Evolutionary conservation across 2,888 invertebrate genomes (phyloP).

Genomic region (Oscheius sp.): DNA sequence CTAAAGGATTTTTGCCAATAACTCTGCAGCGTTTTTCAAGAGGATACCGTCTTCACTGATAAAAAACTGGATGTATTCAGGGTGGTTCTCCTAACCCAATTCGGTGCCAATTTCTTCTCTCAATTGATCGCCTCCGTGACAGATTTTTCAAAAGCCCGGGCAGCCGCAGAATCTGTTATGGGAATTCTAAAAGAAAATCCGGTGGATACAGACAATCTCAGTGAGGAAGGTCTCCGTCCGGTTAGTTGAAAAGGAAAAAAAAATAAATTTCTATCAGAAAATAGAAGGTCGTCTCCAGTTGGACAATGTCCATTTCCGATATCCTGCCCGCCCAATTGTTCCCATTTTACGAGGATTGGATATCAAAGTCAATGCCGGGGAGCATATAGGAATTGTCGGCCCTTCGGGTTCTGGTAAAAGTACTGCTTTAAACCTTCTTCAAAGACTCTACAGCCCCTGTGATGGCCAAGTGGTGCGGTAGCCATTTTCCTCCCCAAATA

Average conservation of each 20-base stretch:
- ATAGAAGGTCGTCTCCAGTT: slow-evolving; percentile 73
- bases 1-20: too few relatives aligned
- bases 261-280: slow-evolving; percentile 48
- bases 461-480: slow-evolving; percentile 74
- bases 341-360: slow-evolving; percentile 68
- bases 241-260: slow-evolving; percentile 37
- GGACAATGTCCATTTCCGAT: slow-evolving; percentile 73
- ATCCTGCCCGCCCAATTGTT: slow-evolving; percentile 74
- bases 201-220: slow-evolving; percentile 69
- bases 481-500: too few relatives aligned
- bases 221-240: slow-evolving; percentile 70
- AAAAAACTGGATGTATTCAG: slow-evolving; percentile 43
- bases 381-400: slow-evolving; percentile 67
- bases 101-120: slow-evolving; percentile 72
- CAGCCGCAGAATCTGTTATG: slow-evolving; percentile 69
- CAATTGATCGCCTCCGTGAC: slow-evolving; percentile 65
- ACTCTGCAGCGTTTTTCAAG: too few relatives aligned
- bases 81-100: slow-evolving; percentile 70
- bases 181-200: slow-evolving; percentile 65
- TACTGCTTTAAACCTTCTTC: slow-evolving; percentile 79
- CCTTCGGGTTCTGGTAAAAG: slow-evolving; percentile 70
- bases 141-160: slow-evolving; percentile 52
- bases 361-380: slow-evolving; percentile 43
- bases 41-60: too few relatives aligned
- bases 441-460: slow-evolving; percentile 84